Evolutionary conservation across 2,888 invertebrate species (phyloP), one percentile per base, ranked within the genome.

Genomic region (Cheilosia scutellata): DNA sequence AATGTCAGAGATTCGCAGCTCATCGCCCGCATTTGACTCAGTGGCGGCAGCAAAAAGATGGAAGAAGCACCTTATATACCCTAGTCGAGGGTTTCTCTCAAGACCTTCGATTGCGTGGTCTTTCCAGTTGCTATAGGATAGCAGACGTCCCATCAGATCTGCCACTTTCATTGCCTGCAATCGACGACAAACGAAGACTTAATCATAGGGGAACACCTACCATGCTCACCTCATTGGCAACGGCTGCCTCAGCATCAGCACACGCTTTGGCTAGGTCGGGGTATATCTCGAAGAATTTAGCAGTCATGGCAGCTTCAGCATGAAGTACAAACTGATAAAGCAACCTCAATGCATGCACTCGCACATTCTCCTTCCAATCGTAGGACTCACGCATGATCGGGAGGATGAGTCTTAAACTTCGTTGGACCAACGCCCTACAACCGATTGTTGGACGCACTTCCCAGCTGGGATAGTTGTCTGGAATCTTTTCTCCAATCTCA

Each of bases 381-480:
- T 87, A 71, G 0, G 91, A 88, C 74, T 93, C 93, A 0, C 90
- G 88, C 33, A 92, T 89, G 40, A 93, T 90, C 5, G 91, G 75
- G n/a, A 89, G 88, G 2, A 92, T 75, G 2, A 93, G 78, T 5
- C 90, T 89, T 20, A 93, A 77, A 89, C 97, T 95, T 77, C 95
- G 94, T 89, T 96, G 95, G 0, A 96, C 96, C 62, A 98, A 92
- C 2, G 94, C 94, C 7, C 98, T 94, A 90, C 98, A 98, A 0
- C 98, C 98, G 25, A 98, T 93, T 89, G 96, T 96, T 0, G 98
- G 98, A n/a, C 98, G 94, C 78, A 93, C 93, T 11, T 96, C 92
- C 88, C 94, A 92, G 57, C 93, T 90, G 0, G 97, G 97, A 93
- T 98, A 98, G 90, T 97, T 96, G 4, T 93, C 90, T 0, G 95